Base-by-base conservation (phyloP, 2,113 vertebrate genomes). In the Pollimyrus isidori region DNA sequence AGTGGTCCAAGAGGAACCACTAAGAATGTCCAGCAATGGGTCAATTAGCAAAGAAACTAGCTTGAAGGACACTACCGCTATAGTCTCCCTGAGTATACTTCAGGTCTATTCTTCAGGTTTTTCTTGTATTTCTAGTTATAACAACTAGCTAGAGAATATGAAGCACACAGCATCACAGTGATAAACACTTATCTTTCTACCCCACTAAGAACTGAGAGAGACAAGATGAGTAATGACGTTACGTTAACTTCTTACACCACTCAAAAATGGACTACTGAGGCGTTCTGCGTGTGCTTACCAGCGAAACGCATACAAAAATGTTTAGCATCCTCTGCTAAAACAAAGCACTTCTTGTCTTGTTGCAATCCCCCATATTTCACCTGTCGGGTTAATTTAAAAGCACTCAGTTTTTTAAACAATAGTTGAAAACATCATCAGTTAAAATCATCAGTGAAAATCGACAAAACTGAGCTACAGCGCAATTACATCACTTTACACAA, bases 11-110 rank as follows among this genome's bases (percentile, higher is more conserved):
- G 6, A 48, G 42, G 35, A 80, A 58, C 73, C 42, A 53, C 50
- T n/a, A 13, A 30, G 76, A 26, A 48, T 53, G 50, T 85, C 23
- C 52, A 62, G 52, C 62, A 13, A 84, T 3, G 19, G 35, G 49
- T 39, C 35, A 35, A 13, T 58, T 58, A 89, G 76, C 50, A 56
- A 45, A 89, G 50, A 19, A 39, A n/a, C 80, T 84, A 80, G 42
- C 42, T 21, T 62, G 39, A 90, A 91, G 91, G 89, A 91, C 91
- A 91, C 91, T 91, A 92, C 87, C 89, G 86, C 73, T 89, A 48
- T 90, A 35, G 85, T 53, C 15, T 86, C 39, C n/a, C 49, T 86
- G 35, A 88, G 73, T 88, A 30, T 11, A 73, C 19, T 35, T 45
- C 56, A 30, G 5, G 42, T 73, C 10, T 88, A 19, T 52, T 88